Evolutionary conservation across 1,140 invertebrate species (phyloP).

Genomic region (Magallana ariakensis): DNA sequence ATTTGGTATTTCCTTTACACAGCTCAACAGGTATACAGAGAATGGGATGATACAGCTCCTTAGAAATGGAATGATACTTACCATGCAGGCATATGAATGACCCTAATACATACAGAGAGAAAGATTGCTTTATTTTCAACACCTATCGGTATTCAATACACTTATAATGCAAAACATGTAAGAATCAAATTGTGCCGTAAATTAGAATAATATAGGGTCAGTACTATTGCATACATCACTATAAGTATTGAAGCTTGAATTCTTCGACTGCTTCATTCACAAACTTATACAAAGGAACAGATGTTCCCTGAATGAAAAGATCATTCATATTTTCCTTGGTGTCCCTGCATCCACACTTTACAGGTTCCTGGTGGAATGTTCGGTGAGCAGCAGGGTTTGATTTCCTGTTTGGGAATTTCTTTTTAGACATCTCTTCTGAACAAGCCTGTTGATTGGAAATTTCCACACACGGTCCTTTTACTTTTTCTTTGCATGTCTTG

Average conservation of each 20-base stretch:
- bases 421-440: background rate
- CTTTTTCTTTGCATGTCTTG: background rate
- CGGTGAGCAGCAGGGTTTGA: background rate
- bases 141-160: background rate
- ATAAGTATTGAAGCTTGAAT: background rate
- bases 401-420: slow-evolving; percentile 39
- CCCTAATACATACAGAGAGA: slow-evolving; percentile 31
- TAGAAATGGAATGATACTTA: background rate
- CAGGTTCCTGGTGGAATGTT: background rate
- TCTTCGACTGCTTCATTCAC: background rate
- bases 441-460: background rate
- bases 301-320: slow-evolving; percentile 2
- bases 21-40: no score
- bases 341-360: slow-evolving; percentile 22
- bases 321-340: background rate
- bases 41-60: background rate
- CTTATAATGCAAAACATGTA: slow-evolving; percentile 2
- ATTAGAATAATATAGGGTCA: background rate
- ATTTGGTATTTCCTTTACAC: no score
- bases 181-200: background rate
- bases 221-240: background rate
- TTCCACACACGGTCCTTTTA: background rate
- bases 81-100: slow-evolving; percentile 30
- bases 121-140: slow-evolving; percentile 1
- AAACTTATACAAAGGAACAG: slow-evolving; percentile 7